Base-by-base conservation (phyloP, 2,113 vertebrate genomes). In the Rhineura floridana region DNA sequence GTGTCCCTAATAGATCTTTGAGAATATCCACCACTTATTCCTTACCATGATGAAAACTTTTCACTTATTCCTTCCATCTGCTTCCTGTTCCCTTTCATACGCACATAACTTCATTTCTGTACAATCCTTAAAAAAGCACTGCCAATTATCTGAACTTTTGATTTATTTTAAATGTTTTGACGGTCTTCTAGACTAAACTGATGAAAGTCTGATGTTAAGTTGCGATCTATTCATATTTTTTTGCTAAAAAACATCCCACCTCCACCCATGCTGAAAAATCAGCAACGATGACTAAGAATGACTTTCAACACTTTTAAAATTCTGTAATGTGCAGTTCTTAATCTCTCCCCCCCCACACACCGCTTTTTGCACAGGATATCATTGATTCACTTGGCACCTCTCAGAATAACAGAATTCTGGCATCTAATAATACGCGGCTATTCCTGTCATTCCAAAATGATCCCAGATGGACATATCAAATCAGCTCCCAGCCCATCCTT, bases 381-480 rank as follows among this genome's bases (percentile, higher is more conserved):
- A 93, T 88, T 67, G 84, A 80, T 94, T 95, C 87, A 91, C 81
- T n/a, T 89, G 89, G 55, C 84, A 88, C 92, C 92, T 88, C 77
- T 95, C 77, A 42, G 94, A 92, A 91, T 94, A 96, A 81, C 88
- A 1, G 2, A 55, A 83, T 80, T 90, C 88, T 88, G 46, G 88
- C 90, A 91, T 86, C 93, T 87, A 91, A 83, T 93, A 94, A 94
- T 89, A 80, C 82, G 88, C 48, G 21, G 59, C 84, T 86, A 55
- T 89, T 86, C 78, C 85, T 92, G 91, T 93, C 94, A 94, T 65
- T 92, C 90, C 92, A 87, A 93, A 92, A 85, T 39, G 36, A 88
- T 91, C 69, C 93, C 91, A 75, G 55, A 87, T 93, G 92, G 94
- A 94, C 67, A 50, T 3, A 83, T 67, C 80, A 85, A 86, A 92